Evolutionary conservation across 2,888 invertebrate genomes (phyloP).

Genomic region (Phengaris alcon): DNA sequence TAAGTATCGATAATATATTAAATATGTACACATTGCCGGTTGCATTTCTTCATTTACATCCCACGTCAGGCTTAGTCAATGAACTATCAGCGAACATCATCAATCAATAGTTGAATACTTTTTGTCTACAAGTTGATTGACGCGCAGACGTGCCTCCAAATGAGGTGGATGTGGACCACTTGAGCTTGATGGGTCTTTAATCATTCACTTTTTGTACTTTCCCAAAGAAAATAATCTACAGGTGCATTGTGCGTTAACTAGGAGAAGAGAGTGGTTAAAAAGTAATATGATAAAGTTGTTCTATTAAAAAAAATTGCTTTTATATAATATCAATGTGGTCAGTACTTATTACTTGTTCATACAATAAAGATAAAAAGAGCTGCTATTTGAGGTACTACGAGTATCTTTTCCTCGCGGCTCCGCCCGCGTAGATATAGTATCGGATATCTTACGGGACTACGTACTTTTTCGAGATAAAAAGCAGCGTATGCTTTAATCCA

Average conservation of each 20-base stretch:
- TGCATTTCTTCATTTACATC: constrained; percentile 31
- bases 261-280: neutral
- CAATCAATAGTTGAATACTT: constrained; percentile 65
- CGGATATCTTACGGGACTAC: too few species aligned
- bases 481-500: too few species aligned
- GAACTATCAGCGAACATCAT: constrained; percentile 58
- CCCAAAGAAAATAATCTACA: constrained; percentile 8
- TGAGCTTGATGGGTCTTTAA: constrained; percentile 35
- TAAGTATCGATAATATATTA: neutral
- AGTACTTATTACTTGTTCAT: too few species aligned
- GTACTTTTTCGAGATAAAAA: too few species aligned
- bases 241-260: constrained; percentile 1
- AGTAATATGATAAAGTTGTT: neutral
- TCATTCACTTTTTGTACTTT: constrained; percentile 29
- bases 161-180: constrained; percentile 53
- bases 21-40: neutral
- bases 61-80: constrained; percentile 49
- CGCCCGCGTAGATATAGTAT: too few species aligned
- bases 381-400: neutral
- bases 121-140: constrained; percentile 61
- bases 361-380: too few species aligned
- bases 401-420: too few species aligned
- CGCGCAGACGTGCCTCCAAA: constrained; percentile 69
- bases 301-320: too few species aligned
- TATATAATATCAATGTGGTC: too few species aligned